Evolutionary conservation across 2,888 invertebrate genomes (phyloP), one percentile per base, ranked within the genome.

Genomic region (Ecliptopera silaceata): DNA sequence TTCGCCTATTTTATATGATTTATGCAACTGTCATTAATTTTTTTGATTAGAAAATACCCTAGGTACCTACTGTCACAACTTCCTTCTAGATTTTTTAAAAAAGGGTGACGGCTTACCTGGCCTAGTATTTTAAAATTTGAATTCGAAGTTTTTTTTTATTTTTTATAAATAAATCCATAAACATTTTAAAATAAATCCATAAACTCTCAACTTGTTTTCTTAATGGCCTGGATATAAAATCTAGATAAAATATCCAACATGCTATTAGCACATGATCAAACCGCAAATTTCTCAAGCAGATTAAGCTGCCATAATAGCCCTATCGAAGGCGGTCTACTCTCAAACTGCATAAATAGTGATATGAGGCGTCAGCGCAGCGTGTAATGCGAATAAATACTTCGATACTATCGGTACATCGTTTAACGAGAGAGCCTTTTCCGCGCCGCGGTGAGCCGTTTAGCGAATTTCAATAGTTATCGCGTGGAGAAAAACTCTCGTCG

Each of bases 391-490:
- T 86, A 89, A 89, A 89, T 88, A 88, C 84, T 79, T 81, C 78
- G 84, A 88, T 87, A 85, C 80, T 80, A 89, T 90, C 88, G 82
- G 80, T 81, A 87, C 84, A 84, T 83, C 86, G 86, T 88, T 90
- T 90, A 90, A 89, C 88, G 85, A 88, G 87, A 87, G 84, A 81
- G 85, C 86, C 89, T 88, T 90, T 91, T 88, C 90, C 88, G 83
- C 87, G 82, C 85, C 85, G 88, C 86, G 86, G 88, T 82, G 87
- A 89, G 84, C 87, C 87, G 84, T 91, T 91, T 90, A 90, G 90
- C 90, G 88, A 90, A 90, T 90, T 90, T 91, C 90, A 89, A 91
- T 90, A 91, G 90, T 89, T 90, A 91, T 88, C 90, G 83, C 88
- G 80, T 75, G 80, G 86, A 89, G 90, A 91, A 90, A 90, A 89